These are phyloP conservation scores for Macroramphosus scolopax DNA, from an alignment of 2,797 vertebrate genomes.

Conservation along the genomic window DNA sequence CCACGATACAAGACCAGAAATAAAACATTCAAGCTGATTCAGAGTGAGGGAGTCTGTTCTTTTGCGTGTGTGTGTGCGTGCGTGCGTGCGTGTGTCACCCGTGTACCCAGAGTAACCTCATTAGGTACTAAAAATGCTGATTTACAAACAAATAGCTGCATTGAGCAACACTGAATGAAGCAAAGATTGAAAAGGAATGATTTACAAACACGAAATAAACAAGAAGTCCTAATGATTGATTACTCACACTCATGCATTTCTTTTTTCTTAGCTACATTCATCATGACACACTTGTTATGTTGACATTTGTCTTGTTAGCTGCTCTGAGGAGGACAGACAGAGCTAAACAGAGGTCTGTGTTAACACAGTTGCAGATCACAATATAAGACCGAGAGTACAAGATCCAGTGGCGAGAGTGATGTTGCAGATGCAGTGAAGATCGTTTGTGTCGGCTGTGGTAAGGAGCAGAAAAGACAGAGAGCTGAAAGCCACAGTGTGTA, in stretches of 20 bases:
- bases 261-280: slow-evolving; percentile 22
- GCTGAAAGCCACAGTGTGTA: slow-evolving; percentile 66
- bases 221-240: slow-evolving; percentile 38
- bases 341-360: slow-evolving; percentile 42
- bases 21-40: slow-evolving; percentile 28
- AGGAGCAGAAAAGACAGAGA: slow-evolving; percentile 45
- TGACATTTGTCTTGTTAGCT: slow-evolving; percentile 54
- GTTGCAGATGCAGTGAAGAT: slow-evolving; percentile 41
- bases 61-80: slow-evolving; percentile 6
- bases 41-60: too few relatives aligned
- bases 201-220: slow-evolving; percentile 22
- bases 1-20: slow-evolving; percentile 32
- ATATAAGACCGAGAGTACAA: slow-evolving; percentile 38
- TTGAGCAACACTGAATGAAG: neutral
- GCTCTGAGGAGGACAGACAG: slow-evolving; percentile 32
- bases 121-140: slow-evolving; percentile 20
- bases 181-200: neutral
- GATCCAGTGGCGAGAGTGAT: slow-evolving; percentile 46
- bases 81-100: slow-evolving; percentile 54
- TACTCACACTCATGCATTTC: slow-evolving; percentile 22
- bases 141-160: slow-evolving; percentile 27
- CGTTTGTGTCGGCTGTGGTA: slow-evolving; percentile 48
- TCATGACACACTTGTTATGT: slow-evolving; percentile 30
- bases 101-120: slow-evolving; percentile 51
- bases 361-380: slow-evolving; percentile 47